Evolutionary conservation across 2,113 vertebrate genomes (phyloP).

Genomic region (Crotophaga sulcirostris): DNA sequence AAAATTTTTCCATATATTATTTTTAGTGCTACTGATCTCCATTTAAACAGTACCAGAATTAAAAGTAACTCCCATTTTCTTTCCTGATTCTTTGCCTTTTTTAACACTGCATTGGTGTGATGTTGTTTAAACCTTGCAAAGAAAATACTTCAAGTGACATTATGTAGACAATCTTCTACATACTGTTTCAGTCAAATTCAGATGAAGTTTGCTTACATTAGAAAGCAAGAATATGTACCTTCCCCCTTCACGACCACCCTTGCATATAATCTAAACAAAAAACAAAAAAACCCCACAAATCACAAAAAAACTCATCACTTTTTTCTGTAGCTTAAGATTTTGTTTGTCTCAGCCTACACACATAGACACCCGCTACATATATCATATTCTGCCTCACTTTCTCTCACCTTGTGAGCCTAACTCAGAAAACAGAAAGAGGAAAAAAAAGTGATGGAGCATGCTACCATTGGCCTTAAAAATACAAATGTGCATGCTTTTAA

Average conservation of each 20-base stretch:
- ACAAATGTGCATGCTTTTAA: neutral
- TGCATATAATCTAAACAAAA: neutral
- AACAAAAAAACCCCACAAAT: no score
- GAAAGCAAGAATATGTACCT: neutral
- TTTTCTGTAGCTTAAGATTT: neutral
- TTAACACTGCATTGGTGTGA: neutral
- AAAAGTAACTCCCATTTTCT: neutral
- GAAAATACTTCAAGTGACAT: neutral
- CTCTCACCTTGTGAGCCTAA: neutral
- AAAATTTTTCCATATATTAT: neutral
- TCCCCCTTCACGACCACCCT: neutral
- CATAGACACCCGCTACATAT: neutral
- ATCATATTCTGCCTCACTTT: neutral
- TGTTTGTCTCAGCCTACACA: neutral
- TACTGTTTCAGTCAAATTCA: neutral
- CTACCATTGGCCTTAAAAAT: neutral
- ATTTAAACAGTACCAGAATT: neutral
- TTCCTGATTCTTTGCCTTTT: neutral
- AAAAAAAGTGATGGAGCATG: neutral
- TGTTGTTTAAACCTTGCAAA: neutral
- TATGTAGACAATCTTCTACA: neutral
- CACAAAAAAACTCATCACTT: accelerated
- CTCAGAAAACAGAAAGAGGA: neutral
- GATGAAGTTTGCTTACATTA: neutral
- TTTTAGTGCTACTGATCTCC: neutral